A percentile compares a stretch with the other conserved stretches of the same genome.
Conservation (phyloP, 1,140 invertebrate species). For the Bombus waltoni region DNA sequence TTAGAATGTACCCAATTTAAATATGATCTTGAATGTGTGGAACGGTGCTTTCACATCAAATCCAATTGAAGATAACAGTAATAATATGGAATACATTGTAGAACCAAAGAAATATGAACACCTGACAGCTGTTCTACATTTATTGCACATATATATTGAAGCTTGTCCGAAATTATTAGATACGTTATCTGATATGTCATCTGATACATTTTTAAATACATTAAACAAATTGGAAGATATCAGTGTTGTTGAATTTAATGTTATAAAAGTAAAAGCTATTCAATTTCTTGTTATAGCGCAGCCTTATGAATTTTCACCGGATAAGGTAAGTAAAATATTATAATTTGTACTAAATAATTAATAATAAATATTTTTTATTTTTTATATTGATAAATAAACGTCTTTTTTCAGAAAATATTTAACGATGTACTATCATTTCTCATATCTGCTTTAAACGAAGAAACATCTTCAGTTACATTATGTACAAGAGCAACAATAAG, state of each 20-base stretch:
- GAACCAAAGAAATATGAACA: constrained; percentile 74
- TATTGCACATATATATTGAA: constrained; percentile 83
- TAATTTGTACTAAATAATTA: background rate
- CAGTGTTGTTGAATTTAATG: constrained; percentile 71
- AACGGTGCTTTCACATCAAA: constrained; percentile 73
- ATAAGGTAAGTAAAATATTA: constrained; percentile 74
- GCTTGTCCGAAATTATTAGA: constrained; percentile 83
- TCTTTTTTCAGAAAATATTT: constrained; percentile 81
- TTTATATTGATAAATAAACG: background rate
- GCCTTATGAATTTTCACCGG: constrained; percentile 83
- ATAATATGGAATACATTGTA: constrained; percentile 64
- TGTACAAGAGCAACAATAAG: constrained; percentile 76
- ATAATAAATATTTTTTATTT: background rate
- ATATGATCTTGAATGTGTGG: constrained; percentile 82
- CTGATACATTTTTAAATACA: constrained; percentile 68
- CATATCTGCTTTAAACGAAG: constrained; percentile 73
- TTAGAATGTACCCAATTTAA: constrained; percentile 83
- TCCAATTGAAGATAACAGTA: constrained; percentile 61
- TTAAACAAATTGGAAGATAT: constrained; percentile 65
- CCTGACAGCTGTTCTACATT: constrained; percentile 82
- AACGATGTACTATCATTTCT: constrained; percentile 84
- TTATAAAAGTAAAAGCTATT: constrained; percentile 86
- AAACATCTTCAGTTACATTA: constrained; percentile 32
- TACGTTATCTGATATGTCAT: constrained; percentile 66
- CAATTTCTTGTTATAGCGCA: constrained; percentile 85